Evolutionary conservation across 2,888 invertebrate genomes (phyloP), one percentile per base, ranked within the genome.

Genomic region (Bedellia somnulentella): DNA sequence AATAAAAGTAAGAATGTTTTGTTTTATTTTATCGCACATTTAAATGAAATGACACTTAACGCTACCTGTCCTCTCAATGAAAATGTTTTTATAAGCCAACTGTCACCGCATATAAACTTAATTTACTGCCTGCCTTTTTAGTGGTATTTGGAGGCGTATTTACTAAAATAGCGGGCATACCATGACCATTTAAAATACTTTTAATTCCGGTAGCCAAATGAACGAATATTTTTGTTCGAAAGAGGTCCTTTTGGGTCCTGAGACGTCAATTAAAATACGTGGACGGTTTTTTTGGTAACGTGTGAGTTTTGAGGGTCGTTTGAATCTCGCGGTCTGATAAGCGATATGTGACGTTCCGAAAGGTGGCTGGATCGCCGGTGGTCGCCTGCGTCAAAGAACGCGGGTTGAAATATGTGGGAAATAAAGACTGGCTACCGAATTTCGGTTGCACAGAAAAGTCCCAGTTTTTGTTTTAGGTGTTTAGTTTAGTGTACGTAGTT

Each of bases 251-350:
- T 60, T 58, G 42, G 49, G 47, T 51, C 47, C 40, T 43, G 53
- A 56, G 51, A 43, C 58, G 61, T 70, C 68, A 71, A 71, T 75
- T 73, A 73, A 73, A 71, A 71, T 71, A 53, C 61, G 54, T 52
- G 38, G 49, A 36, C 35, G 40, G 42, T 39, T 43, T 46, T 55
- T 52, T 56, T 45, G 61, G 58, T 57, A 57, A 56, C 46, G 44
- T 49, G 48, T 41, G 47, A 39, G 42, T 6, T 30, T 25, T 25
- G 49, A 30, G 24, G 29, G 16, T 30, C 61, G 66, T 68, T 70
- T 71, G 67, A 68, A 73, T 75, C 75, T 70, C 52, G 52, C 45
- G 51, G 47, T 43, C 53, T 51, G 73, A 71, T 75, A 70, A 59
- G 49, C 38, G 42, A 59, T 62, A 66, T 18, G 66, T 63, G 64